phyloP scores from a whole-genome alignment of 2,113 vertebrate species.

The Alces alces region DNA sequence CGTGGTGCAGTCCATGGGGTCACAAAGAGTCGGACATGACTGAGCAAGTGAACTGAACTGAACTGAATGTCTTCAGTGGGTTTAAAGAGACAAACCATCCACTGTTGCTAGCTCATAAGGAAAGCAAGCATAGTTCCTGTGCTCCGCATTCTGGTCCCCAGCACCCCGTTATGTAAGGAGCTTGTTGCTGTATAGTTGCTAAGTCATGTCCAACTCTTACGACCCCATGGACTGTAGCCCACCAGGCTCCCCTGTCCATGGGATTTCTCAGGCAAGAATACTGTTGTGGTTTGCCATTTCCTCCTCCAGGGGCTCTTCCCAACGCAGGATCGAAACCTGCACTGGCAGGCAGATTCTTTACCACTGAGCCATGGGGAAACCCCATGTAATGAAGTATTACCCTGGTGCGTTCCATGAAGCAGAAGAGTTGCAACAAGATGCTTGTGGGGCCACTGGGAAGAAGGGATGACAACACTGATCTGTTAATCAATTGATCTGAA shows the following conservation, averaged over 20 bases:
- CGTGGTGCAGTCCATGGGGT: rapidly evolving
- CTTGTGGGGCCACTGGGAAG: rapidly evolving
- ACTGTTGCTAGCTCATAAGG: background rate
- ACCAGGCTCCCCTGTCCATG: background rate
- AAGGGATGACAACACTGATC: background rate
- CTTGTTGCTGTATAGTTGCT: background rate
- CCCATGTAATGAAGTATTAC: background rate
- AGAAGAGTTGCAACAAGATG: background rate
- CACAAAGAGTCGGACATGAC: background rate
- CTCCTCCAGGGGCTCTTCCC: background rate
- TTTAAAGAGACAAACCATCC: background rate
- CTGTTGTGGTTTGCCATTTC: background rate
- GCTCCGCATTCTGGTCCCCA: background rate
- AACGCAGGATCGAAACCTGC: background rate
- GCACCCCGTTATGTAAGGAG: background rate
- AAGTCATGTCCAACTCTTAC: background rate
- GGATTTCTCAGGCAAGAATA: background rate
- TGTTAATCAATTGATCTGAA: background rate
- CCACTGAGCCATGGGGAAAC: background rate
- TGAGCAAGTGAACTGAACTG: background rate
- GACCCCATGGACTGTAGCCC: background rate
- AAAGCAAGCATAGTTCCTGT: background rate
- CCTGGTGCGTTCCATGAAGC: background rate
- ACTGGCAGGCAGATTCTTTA: background rate
- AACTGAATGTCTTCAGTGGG: background rate